Percentiles rank a stretch among this genome's conserved stretches.
phyloP scores from a whole-genome alignment of 2,113 vertebrate genomes.

The Perognathus longimembris region DNA sequence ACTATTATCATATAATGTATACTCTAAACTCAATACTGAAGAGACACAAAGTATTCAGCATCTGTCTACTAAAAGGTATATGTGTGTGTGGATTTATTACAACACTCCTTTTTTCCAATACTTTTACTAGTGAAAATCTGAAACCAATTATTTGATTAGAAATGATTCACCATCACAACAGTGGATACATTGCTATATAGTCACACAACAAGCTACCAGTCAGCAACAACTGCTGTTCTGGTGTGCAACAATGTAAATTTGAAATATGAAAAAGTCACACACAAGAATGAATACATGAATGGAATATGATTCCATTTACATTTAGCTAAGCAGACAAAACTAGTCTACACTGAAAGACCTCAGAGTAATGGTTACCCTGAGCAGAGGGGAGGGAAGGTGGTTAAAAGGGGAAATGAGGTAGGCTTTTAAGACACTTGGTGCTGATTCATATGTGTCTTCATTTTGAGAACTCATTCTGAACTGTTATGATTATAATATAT shows the following conservation, averaged over 20 bases:
- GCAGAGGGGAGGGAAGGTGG: background rate
- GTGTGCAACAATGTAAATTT: background rate
- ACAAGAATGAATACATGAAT: background rate
- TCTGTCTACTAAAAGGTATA: background rate
- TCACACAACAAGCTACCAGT: background rate
- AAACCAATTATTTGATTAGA: background rate
- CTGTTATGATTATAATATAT: background rate
- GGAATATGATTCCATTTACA: background rate
- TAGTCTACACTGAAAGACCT: background rate
- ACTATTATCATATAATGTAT: background rate
- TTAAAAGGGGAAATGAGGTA: background rate
- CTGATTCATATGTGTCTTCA: background rate
- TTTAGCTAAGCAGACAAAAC: background rate
- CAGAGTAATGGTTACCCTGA: background rate
- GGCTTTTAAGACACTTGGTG: background rate
- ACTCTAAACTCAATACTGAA: background rate
- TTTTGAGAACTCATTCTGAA: background rate
- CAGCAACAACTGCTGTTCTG: background rate
- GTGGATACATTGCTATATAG: background rate
- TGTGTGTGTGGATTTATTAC: too few species aligned
- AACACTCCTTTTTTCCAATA: background rate
- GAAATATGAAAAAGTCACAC: background rate
- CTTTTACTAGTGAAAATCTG: background rate
- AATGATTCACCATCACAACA: background rate
- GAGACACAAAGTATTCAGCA: background rate